phyloP scores from a whole-genome alignment of 2,888 invertebrate species.

The Cantharis lateralis region DNA sequence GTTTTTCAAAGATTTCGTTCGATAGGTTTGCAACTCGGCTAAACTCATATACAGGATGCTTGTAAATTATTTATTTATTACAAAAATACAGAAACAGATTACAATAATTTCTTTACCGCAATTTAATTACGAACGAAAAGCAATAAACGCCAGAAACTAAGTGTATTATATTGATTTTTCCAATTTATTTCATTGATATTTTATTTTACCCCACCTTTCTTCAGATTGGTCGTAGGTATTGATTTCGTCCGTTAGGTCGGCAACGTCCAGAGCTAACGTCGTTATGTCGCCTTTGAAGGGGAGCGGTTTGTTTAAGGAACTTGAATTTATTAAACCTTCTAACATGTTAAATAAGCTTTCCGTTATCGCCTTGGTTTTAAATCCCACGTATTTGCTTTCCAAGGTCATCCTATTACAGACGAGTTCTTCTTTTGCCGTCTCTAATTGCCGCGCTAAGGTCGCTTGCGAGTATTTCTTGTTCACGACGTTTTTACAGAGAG shows the following conservation, averaged over 20 bases:
- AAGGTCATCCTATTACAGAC: slow-evolving; percentile 27
- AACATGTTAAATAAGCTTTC: slow-evolving; percentile 38
- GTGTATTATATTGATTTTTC: neutral
- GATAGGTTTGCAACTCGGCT: neutral
- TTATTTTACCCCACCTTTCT: neutral
- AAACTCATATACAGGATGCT: neutral
- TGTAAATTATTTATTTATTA: neutral
- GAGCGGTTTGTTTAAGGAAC: slow-evolving; percentile 33
- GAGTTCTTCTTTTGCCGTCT: slow-evolving; percentile 29
- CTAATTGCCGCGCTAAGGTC: slow-evolving; percentile 40
- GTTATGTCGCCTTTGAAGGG: slow-evolving; percentile 40
- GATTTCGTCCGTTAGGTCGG: slow-evolving; percentile 22
- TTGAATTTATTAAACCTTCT: slow-evolving; percentile 35
- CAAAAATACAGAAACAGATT: neutral
- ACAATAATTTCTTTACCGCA: neutral
- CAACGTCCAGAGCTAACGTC: slow-evolving; percentile 34
- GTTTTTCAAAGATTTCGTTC: neutral
- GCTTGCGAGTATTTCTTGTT: slow-evolving; percentile 38
- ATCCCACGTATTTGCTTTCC: slow-evolving; percentile 16
- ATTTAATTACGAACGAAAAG: neutral
- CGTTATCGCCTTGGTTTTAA: slow-evolving; percentile 30
- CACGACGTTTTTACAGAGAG: slow-evolving; percentile 42
- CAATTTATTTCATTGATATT: neutral
- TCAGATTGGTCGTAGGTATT: neutral
- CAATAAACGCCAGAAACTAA: neutral